Base-by-base conservation (phyloP, 2,888 invertebrate species). In the Parnassius smintheus region DNA sequence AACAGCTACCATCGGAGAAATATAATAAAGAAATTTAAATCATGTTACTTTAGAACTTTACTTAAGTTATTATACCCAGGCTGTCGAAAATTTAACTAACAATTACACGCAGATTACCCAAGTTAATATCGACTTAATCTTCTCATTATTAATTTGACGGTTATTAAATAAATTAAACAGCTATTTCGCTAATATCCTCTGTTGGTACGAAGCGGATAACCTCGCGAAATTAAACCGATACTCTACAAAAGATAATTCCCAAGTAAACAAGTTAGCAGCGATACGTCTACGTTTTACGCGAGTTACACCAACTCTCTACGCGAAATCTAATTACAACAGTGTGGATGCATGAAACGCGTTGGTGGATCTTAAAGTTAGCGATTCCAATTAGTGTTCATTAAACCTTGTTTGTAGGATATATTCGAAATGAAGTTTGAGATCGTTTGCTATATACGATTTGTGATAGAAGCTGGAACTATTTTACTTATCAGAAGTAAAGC, bases 251-350 rank as follows among this genome's bases (percentile, higher is more conserved):
- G 76, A 81, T 86, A 84, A 86, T 85, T 77, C 67, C 70, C 70
- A 69, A 66, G 74, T 86, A 86, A 88, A 85, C 81, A 83, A 73
- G 80, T 86, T 89, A 85, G 73, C 69, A 74, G 69, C 76, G 76
- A 82, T 85, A 82, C 80, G 78, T 82, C 83, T 80, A 82, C 83
- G 83, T 86, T 89, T 89, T 87, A 84, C 82, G 83, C 75, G 85
- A 85, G 88, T 90, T 88, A 88, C 86, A 86, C 88, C 88, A 35
- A 88, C 88, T 87, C 88, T 76, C 88, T 77, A 77, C 74, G 67
- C 65, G 69, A 78, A 88, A 91, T 89, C 83, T 88, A 87, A 89
- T 91, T 89, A 90, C 77, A 53, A 56, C 61, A 51, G 44, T 56
- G 48, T 64, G 52, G 64, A 64, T 55, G 56, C 46, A 64, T 61